Evolutionary conservation across 2,797 vertebrate species (phyloP), one percentile per base, ranked within the genome.

Genomic region (Lagothrix lagotricha): DNA sequence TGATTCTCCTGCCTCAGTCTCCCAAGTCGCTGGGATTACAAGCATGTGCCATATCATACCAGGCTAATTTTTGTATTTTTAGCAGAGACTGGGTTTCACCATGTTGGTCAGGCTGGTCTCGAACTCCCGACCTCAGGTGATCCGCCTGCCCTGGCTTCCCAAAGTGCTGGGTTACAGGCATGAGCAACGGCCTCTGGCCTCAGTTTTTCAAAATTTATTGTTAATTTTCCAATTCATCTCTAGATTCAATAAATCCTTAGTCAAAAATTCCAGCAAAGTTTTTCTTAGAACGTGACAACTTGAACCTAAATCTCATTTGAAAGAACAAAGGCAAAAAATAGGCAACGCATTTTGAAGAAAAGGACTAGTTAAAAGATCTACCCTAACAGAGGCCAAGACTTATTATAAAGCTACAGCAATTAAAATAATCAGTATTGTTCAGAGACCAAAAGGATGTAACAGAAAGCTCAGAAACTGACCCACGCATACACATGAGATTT

Each of bases 281-380:
- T 93, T 84, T 91, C 83, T 64, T 70, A 4, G 28, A 61, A 70
- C 19, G 76, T 33, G 30, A 75, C 36, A 82, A 33, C 57, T 50
- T 80, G 24, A 84, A 50, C 11, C 41, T 86, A 33, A 57, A 41
- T 81, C 54, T 50, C 12, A 52, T 46, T 11, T 76, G 73, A 81
- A 92, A 58, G 46, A 79, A 22, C 17, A 50, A 93, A 90, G 36
- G 61, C 11, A 90, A 84, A 70, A 30, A 77, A 70, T 44, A 48
- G 54, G 11, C 64, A 86, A 79, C 1, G 2, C 36, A 52, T 7
- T 88, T 28, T 88, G 14, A 82, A 87, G 41, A 86, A 79, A 77
- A 86, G 41, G 6, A 50, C 3, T 76, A 48, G 36, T 28, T 81
- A 58, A 33, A 17, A 44, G 9, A 50, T 11, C 50, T 22, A 9